These are phyloP conservation scores for Nettapus auritus DNA, from an alignment of 2,113 vertebrate genomes.

Conservation along the genomic window DNA sequence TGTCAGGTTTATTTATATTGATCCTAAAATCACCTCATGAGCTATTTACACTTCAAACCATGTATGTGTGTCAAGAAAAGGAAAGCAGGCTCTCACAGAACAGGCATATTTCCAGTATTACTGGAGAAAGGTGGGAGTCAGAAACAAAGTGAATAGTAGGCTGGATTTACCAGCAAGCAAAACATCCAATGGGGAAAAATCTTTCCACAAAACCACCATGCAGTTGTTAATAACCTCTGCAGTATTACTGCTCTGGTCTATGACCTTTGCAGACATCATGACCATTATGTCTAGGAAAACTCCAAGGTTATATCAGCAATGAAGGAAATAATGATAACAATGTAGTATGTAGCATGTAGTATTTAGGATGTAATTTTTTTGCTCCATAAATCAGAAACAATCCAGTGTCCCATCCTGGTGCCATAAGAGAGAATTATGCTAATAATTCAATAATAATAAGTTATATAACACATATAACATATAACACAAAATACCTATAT, in stretches of 20 bases:
- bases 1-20: conserved; percentile 34
- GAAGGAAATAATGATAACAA: not conserved
- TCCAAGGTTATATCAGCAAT: not conserved
- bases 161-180: not conserved
- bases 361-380: not conserved
- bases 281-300: not conserved
- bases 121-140: not conserved
- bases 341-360: not conserved
- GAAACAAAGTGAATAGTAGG: not conserved
- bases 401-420: not conserved
- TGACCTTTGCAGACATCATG: not conserved
- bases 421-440: not conserved
- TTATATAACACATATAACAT: too few relatives aligned
- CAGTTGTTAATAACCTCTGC: not conserved
- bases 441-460: not conserved
- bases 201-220: not conserved
- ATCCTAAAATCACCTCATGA: conserved; percentile 22
- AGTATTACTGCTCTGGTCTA: not conserved
- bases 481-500: too few relatives aligned
- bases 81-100: not conserved
- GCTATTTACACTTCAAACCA: not conserved
- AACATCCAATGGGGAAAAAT: not conserved
- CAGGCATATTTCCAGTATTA: not conserved
- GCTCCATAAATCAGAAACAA: not conserved
- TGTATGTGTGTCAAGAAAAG: not conserved